These are phyloP conservation scores for Euplexia lucipara DNA, from an alignment of 2,888 invertebrate genomes.

Conservation along the genomic window DNA sequence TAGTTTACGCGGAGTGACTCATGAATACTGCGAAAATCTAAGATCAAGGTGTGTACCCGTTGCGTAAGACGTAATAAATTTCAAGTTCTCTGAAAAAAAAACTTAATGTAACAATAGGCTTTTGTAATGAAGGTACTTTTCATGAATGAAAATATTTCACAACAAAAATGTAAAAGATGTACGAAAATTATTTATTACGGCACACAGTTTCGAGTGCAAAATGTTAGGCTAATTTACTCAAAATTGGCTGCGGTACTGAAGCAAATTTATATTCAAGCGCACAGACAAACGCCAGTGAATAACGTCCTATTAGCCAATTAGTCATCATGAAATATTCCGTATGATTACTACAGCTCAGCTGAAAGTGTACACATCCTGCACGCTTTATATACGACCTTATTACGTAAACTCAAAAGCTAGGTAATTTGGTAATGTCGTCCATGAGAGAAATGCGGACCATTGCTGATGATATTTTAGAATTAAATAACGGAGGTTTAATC, in stretches of 20 bases:
- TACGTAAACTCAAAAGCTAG: conserved; percentile 33
- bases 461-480: conserved; percentile 26
- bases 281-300: conserved; percentile 47
- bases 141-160: conserved; percentile 53
- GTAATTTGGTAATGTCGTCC: conserved; percentile 27
- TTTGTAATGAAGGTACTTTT: conserved; percentile 34
- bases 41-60: conserved; percentile 6
- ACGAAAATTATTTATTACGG: conserved; percentile 41
- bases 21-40: conserved; percentile 15
- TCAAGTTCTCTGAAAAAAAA: conserved; percentile 10
- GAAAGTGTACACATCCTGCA: conserved; percentile 23
- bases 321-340: conserved; percentile 61
- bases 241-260: conserved; percentile 45
- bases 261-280: conserved; percentile 48
- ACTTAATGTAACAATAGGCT: conserved; percentile 16
- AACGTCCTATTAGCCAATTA: conserved; percentile 57
- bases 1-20: background rate
- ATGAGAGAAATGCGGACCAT: conserved; percentile 5
- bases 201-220: conserved; percentile 46
- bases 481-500: conserved; percentile 12
- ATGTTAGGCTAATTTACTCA: conserved; percentile 37
- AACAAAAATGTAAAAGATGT: conserved; percentile 55
- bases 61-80: conserved; percentile 33
- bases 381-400: conserved; percentile 31
- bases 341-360: conserved; percentile 48